Evolutionary conservation across 2,888 invertebrate species (phyloP).

Genomic region (Ophonus ardosiacus): DNA sequence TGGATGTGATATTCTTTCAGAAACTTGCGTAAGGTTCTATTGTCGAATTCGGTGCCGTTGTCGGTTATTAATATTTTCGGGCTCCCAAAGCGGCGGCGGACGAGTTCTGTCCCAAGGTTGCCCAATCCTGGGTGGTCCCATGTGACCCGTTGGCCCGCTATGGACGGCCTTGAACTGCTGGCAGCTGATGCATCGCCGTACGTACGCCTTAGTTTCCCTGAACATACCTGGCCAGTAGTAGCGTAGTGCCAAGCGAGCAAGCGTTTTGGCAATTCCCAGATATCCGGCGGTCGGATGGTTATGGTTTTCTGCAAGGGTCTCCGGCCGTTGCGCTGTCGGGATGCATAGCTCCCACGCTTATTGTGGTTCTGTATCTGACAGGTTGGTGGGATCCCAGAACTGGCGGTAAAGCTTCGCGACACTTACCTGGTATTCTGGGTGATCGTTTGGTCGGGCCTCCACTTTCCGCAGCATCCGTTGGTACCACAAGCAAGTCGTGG

Average conservation of each 20-base stretch:
- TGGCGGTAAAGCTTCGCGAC: slow-evolving; percentile 23
- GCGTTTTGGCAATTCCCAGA: slow-evolving; percentile 65
- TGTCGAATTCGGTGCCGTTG: neutral
- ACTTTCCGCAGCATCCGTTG: neutral
- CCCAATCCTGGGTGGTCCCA: slow-evolving; percentile 47
- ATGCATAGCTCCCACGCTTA: no score
- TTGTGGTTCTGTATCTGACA: neutral
- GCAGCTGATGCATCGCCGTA: slow-evolving; percentile 66
- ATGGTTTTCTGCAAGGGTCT: slow-evolving; percentile 50
- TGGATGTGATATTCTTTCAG: slow-evolving; percentile 49
- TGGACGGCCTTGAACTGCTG: slow-evolving; percentile 67
- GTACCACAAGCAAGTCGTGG: neutral
- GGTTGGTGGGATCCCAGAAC: slow-evolving; percentile 36
- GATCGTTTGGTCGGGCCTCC: no score
- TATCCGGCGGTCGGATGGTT: slow-evolving; percentile 64
- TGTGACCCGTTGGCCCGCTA: slow-evolving; percentile 65
- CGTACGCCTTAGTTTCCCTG: slow-evolving; percentile 54
- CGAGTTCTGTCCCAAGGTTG: slow-evolving; percentile 46
- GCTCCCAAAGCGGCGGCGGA: slow-evolving; percentile 38
- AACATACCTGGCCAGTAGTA: slow-evolving; percentile 66
- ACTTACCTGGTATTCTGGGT: no score
- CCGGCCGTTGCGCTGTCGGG: neutral
- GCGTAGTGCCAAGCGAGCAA: slow-evolving; percentile 49
- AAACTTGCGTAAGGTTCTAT: slow-evolving; percentile 62
- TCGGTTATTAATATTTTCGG: slow-evolving; percentile 59